These are phyloP conservation scores for Belonocnema kinseyi DNA, from an alignment of 1,140 invertebrate genomes.

Conservation along the genomic window DNA sequence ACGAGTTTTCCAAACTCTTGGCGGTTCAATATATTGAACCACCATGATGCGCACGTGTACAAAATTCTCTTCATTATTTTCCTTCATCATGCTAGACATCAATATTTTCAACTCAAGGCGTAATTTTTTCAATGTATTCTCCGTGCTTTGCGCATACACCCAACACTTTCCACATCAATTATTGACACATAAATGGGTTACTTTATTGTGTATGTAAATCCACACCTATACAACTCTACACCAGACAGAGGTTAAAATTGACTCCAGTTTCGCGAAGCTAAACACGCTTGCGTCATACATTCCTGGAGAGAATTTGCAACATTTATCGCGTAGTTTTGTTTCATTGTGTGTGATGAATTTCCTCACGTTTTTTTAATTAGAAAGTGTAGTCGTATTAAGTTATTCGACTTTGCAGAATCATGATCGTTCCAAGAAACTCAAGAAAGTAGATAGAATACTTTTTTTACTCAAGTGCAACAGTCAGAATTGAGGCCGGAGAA, in stretches of 20 bases:
- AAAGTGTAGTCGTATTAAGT: neutral
- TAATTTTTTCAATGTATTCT: constrained; percentile 6
- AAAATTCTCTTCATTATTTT: neutral
- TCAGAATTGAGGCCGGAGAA: too few species aligned
- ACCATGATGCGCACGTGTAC: constrained; percentile 13
- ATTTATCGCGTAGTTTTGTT: neutral
- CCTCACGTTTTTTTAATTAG: neutral
- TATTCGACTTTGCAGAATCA: neutral
- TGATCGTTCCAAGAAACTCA: neutral
- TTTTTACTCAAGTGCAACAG: neutral
- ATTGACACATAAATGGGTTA: neutral
- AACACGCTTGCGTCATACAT: constrained; percentile 16
- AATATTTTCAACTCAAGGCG: neutral
- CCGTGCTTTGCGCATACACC: neutral
- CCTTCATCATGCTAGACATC: neutral
- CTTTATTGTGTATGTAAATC: neutral
- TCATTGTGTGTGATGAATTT: neutral
- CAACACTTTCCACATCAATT: neutral
- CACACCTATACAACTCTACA: neutral
- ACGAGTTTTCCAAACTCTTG: constrained; percentile 46
- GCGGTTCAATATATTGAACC: constrained; percentile 28
- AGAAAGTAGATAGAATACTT: neutral
- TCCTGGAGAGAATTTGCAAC: neutral
- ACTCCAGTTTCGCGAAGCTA: neutral
- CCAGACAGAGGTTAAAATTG: neutral